A percentile compares a stretch with the other conserved stretches of the same genome.
Conservation (phyloP, 2,888 invertebrate species). For the Melanophora roralis region DNA sequence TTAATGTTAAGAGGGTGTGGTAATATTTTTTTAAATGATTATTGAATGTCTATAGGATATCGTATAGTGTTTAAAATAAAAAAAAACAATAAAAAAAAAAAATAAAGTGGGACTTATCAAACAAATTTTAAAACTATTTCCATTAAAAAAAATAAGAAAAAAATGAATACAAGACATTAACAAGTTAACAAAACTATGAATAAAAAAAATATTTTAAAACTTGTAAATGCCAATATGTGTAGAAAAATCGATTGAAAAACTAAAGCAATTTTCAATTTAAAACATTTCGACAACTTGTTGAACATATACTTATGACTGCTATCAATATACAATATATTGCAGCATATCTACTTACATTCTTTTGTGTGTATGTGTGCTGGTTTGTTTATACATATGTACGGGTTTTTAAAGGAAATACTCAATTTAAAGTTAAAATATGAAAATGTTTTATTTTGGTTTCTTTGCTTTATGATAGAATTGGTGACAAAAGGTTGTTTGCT, state of each 20-base stretch:
- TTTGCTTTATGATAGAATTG: conserved; percentile 40
- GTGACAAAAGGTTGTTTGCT: conserved; percentile 54
- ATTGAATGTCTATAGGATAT: conserved; percentile 24
- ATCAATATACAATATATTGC: conserved; percentile 5
- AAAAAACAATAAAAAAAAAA: background rate
- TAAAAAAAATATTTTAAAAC: background rate
- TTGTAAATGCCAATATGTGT: conserved; percentile 19
- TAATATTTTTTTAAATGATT: conserved; percentile 10
- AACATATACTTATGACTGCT: conserved; percentile 22
- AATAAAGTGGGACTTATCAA: conserved; percentile 28
- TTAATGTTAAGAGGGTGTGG: conserved; percentile 42
- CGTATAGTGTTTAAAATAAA: conserved; percentile 8
- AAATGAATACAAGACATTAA: conserved; percentile 6
- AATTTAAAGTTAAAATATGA: conserved; percentile 41
- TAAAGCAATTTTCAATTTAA: conserved; percentile 25
- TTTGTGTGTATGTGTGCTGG: background rate
- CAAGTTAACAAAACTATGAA: background rate
- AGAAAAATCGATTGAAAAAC: conserved; percentile 25
- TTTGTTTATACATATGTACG: background rate
- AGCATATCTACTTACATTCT: background rate
- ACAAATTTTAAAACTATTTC: conserved; percentile 45
- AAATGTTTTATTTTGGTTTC: background rate
- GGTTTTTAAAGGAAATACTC: conserved; percentile 36
- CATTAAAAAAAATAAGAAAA: conserved; percentile 30
- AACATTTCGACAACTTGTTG: conserved; percentile 24